These are phyloP conservation scores for Oreonectes daqikongensis DNA, from an alignment of 2,797 vertebrate genomes.

Conservation along the genomic window DNA sequence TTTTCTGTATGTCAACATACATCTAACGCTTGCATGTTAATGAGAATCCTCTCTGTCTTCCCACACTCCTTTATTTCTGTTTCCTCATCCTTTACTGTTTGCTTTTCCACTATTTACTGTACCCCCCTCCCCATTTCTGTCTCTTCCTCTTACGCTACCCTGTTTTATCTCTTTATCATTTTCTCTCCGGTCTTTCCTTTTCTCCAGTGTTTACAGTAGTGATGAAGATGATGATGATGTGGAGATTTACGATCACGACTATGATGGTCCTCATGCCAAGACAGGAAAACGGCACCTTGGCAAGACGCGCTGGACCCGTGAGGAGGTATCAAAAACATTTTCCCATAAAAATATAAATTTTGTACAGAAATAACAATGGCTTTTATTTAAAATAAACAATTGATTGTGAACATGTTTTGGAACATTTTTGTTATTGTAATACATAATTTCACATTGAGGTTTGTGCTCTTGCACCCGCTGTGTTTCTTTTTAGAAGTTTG, in stretches of 20 bases:
- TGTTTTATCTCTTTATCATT: not conserved
- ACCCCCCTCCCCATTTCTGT: not conserved
- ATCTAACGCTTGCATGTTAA: conserved; percentile 12
- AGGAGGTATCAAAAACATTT: too few relatives aligned
- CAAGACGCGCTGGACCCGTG: conserved; percentile 97
- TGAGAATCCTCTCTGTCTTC: not conserved
- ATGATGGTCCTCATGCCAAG: conserved; percentile 91
- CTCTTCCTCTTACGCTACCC: not conserved
- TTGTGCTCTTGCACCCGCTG: too few relatives aligned
- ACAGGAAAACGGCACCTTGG: conserved; percentile 93
- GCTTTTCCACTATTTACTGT: not conserved
- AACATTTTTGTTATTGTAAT: too few relatives aligned
- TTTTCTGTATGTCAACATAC: conserved; percentile 34
- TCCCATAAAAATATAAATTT: too few relatives aligned
- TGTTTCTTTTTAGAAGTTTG: not conserved
- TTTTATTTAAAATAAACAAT: not conserved
- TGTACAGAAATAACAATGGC: too few relatives aligned
- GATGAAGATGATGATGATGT: conserved; percentile 97
- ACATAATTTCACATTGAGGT: too few relatives aligned
- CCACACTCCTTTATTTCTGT: conserved; percentile 17
- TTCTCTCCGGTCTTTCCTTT: conserved; percentile 16
- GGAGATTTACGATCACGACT: conserved; percentile 97
- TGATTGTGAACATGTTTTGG: not conserved
- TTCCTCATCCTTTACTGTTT: not conserved
- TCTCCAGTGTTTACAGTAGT: conserved; percentile 92